Conservation (phyloP, 2,888 invertebrate species). For the Matsumyia berberina region DNA sequence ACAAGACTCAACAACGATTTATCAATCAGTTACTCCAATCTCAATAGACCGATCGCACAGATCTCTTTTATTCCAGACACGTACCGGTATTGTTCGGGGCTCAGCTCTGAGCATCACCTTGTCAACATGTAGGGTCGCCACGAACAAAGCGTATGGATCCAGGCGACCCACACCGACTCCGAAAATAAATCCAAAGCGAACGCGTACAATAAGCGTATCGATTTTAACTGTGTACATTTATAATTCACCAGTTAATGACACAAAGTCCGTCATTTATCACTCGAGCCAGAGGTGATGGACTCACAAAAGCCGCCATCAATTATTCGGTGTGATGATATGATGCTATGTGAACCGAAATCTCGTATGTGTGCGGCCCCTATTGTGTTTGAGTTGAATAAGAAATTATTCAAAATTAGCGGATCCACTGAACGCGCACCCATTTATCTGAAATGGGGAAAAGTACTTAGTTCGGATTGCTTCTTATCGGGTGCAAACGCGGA, state of each 20-base stretch:
- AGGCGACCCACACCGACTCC: slow-evolving; percentile 45
- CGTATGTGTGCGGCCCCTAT: slow-evolving; percentile 39
- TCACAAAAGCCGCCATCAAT: slow-evolving; percentile 75
- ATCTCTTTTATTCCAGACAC: slow-evolving; percentile 61
- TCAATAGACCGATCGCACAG: slow-evolving; percentile 59
- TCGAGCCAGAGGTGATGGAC: slow-evolving; percentile 65
- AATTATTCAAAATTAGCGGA: slow-evolving; percentile 75
- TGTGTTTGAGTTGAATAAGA: slow-evolving; percentile 62
- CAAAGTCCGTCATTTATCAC: slow-evolving; percentile 75
- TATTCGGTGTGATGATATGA: slow-evolving; percentile 70
- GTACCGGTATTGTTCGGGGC: slow-evolving; percentile 69
- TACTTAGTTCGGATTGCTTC: slow-evolving; percentile 71
- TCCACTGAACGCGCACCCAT: slow-evolving; percentile 56
- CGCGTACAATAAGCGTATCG: slow-evolving; percentile 68
- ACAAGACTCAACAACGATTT: slow-evolving; percentile 58
- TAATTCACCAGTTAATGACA: slow-evolving; percentile 75
- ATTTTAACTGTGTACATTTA: slow-evolving; percentile 73
- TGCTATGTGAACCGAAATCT: slow-evolving; percentile 71
- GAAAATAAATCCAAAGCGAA: slow-evolving; percentile 42
- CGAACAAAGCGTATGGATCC: slow-evolving; percentile 61
- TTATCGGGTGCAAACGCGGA: slow-evolving; percentile 72
- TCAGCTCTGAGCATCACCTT: slow-evolving; percentile 66
- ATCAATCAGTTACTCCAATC: slow-evolving; percentile 71
- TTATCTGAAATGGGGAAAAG: slow-evolving; percentile 64
- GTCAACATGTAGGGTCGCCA: slow-evolving; percentile 73